Evolutionary conservation across 2,797 vertebrate species (phyloP), one percentile per base, ranked within the genome.

Genomic region (Thalassophryne amazonica): DNA sequence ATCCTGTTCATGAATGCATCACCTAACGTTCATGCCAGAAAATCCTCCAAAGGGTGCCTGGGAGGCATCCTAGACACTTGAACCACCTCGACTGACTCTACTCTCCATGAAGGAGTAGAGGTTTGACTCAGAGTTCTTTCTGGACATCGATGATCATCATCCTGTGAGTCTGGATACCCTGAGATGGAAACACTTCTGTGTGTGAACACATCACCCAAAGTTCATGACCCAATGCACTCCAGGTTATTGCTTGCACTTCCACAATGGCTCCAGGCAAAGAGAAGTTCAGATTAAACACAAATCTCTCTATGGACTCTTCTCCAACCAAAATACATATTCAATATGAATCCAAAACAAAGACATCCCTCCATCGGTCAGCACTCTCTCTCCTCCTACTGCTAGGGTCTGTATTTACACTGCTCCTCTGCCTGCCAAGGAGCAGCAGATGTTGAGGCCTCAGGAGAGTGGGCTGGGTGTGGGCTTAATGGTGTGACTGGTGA

Each of bases 391-490:
- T 16, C 29, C 52, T 7, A 35, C n/a, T n/a, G n/a, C n/a, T n/a
- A n/a, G 20, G 53, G 37, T 31, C 40, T 49, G 41, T 21, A 25
- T 72, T 75, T 48, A 15, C 41, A 52, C 38, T 51, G 60, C 61
- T 51, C 33, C 27, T 42, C 25, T 7, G 59, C 36, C 38, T 61
- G 64, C 72, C 66, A 68, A 75, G 25, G 53, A 67, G 70, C 49
- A 70, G 75, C 75, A 85, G 81, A 80, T 73, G 82, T 70, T 65
- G 50, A 51, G 36, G 66, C 60, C 76, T 69, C 83, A 36, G 4
- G 87, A 70, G 85, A 76, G 32, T 4, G 42, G 68, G 73, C 73
- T 73, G 86, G 84, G 85, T 73, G 81, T 83, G 62, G 74, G 49
- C 64, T 41, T 63, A 51, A 60, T 62, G 46, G 57, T 47, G 43